These are phyloP conservation scores for Polyodon spathula DNA, from an alignment of 2,113 vertebrate species.

Conservation along the genomic window DNA sequence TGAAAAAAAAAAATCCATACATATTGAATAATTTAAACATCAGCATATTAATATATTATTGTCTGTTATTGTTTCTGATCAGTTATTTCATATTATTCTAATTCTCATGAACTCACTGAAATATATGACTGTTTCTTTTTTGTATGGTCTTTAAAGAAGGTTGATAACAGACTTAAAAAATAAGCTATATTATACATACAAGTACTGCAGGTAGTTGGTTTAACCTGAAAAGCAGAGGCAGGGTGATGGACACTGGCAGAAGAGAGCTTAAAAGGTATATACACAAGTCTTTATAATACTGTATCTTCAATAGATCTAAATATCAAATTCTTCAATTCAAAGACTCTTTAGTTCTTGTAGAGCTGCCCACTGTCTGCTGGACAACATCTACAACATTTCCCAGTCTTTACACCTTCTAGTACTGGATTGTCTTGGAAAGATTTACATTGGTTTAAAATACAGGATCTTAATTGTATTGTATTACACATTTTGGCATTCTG, in stretches of 20 bases:
- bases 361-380: no score
- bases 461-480: no score
- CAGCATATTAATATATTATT: constrained; percentile 44
- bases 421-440: no score
- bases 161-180: constrained; percentile 59
- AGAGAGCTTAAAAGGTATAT: constrained; percentile 17
- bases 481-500: no score
- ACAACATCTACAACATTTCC: no score
- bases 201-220: constrained; percentile 44
- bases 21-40: constrained; percentile 54
- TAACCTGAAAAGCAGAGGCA: constrained; percentile 35
- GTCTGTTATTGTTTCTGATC: constrained; percentile 47
- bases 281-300: no score
- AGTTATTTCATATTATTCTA: constrained; percentile 55
- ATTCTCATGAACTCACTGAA: constrained; percentile 54
- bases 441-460: no score
- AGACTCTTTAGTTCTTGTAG: no score
- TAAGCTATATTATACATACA: constrained; percentile 64
- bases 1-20: constrained; percentile 34
- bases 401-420: no score
- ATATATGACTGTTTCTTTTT: constrained; percentile 66
- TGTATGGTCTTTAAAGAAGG: constrained; percentile 52
- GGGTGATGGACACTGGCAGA: constrained; percentile 31
- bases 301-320: no score
- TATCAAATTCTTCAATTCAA: no score